Conservation (phyloP, 2,797 vertebrate species). For the Anomalospiza imberbis region DNA sequence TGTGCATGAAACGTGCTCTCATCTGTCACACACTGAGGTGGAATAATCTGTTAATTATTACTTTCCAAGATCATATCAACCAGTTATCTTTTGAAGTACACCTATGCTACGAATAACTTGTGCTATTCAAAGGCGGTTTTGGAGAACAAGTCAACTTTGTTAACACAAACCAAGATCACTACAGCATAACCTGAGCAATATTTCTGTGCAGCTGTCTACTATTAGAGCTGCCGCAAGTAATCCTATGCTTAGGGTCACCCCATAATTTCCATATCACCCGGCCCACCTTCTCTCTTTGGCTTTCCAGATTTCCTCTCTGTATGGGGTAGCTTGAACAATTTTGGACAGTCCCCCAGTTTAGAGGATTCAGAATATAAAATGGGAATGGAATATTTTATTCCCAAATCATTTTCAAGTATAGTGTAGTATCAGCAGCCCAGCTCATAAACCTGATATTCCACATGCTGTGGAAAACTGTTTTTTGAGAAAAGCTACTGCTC, state of each 20-base stretch:
- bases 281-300: neutral
- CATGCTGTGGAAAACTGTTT: neutral
- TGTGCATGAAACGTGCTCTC: neutral
- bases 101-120: neutral
- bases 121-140: neutral
- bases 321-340: neutral
- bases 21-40: neutral
- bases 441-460: neutral
- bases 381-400: neutral
- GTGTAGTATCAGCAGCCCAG: neutral
- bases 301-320: neutral
- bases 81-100: neutral
- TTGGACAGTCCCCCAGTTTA: neutral
- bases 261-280: neutral
- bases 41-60: constrained; percentile 35
- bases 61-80: constrained; percentile 27
- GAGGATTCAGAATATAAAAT: neutral
- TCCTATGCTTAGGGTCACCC: neutral
- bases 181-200: neutral
- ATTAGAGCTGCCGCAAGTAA: neutral
- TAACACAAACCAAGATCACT: neutral
- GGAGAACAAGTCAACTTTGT: neutral
- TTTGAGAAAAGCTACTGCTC: neutral
- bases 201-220: neutral
- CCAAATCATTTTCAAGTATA: neutral